Conservation (phyloP, 1,140 invertebrate species). For the Bombus picipes region DNA sequence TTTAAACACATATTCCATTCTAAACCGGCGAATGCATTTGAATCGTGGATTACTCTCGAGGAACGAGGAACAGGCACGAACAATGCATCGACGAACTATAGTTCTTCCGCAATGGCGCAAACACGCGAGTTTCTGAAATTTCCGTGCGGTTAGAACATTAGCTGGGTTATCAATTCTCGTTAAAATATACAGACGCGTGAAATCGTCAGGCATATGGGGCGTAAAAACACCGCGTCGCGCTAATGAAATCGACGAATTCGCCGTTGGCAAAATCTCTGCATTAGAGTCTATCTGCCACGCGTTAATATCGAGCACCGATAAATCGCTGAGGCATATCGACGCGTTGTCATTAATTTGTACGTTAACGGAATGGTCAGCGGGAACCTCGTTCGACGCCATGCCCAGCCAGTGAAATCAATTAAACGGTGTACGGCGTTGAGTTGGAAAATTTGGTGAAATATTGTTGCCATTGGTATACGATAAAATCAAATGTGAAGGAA, state of each 20-base stretch:
- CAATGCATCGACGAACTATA: neutral
- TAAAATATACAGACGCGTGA: neutral
- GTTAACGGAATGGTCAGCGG: neutral
- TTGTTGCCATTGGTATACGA: neutral
- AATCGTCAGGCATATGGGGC: neutral
- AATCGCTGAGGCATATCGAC: constrained; percentile 6
- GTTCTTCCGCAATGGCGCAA: too few species aligned
- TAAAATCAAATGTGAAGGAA: neutral
- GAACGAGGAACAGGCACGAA: neutral
- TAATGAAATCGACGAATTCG: constrained; percentile 13
- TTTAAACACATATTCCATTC: neutral
- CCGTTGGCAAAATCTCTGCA: neutral
- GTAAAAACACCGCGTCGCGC: neutral
- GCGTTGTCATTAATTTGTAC: constrained; percentile 12
- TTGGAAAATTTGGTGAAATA: neutral
- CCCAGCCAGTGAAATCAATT: neutral
- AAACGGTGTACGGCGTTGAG: neutral
- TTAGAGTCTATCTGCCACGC: neutral
- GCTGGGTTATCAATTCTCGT: neutral
- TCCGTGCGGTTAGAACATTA: neutral
- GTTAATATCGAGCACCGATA: constrained; percentile 9
- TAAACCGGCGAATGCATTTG: neutral
- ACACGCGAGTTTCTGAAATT: neutral
- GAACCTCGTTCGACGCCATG: neutral
- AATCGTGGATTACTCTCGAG: too few species aligned